These are phyloP conservation scores for Chionodraco myersi DNA, from an alignment of 2,113 vertebrate species.

Conservation along the genomic window DNA sequence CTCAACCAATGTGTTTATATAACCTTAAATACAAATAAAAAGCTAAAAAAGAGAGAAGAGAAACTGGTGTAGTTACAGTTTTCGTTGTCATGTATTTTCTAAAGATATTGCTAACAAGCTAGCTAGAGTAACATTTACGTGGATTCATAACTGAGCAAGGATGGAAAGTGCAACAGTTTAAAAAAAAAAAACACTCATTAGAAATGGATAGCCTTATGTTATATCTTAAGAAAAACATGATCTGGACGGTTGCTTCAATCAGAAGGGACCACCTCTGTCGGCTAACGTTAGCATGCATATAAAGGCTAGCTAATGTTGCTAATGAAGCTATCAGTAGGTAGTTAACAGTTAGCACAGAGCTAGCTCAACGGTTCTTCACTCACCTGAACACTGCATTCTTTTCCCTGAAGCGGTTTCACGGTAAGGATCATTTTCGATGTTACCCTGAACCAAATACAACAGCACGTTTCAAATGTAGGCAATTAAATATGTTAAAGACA, in stretches of 20 bases:
- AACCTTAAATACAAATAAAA: not conserved
- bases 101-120: not conserved
- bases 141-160: not conserved
- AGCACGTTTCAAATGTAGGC: not conserved
- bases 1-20: not conserved
- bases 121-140: conserved; percentile 1
- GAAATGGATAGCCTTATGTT: not conserved
- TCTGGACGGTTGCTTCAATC: not conserved
- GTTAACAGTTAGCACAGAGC: conserved; percentile 15
- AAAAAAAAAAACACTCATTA: too few relatives aligned
- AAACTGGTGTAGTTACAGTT: too few relatives aligned
- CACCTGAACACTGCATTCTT: conserved; percentile 86
- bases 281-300: not conserved
- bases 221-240: too few relatives aligned
- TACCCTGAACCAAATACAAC: not conserved
- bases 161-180: too few relatives aligned
- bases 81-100: not conserved
- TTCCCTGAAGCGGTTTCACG: conserved; percentile 86
- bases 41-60: too few relatives aligned
- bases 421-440: conserved; percentile 83
- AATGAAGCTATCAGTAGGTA: conserved; percentile 5
- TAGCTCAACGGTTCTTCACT: not conserved
- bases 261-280: too few relatives aligned
- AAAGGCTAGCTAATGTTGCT: not conserved
- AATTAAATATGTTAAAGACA: not conserved